A percentile compares a stretch with the other conserved stretches of the same genome.
phyloP scores from a whole-genome alignment of 2,113 vertebrate species.

The Nothoprocta perdicaria region DNA sequence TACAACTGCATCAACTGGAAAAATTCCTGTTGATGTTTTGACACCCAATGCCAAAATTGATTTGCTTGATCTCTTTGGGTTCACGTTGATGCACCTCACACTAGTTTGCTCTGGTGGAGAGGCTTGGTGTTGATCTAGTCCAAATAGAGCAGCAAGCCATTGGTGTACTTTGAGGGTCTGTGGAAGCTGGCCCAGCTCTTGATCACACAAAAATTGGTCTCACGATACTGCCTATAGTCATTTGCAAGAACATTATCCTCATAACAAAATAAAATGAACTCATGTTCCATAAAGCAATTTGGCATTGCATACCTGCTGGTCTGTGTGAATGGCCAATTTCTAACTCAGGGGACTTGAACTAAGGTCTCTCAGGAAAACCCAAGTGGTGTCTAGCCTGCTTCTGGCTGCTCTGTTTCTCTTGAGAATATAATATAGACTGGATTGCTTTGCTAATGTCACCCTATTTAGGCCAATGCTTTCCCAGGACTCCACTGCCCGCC shows the following conservation, averaged over 20 bases:
- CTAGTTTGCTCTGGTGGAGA: neutral
- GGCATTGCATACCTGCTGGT: neutral
- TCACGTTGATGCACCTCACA: neutral
- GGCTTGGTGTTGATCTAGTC: neutral
- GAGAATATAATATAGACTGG: neutral
- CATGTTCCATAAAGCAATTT: neutral
- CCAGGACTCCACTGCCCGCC: neutral
- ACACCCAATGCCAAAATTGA: neutral
- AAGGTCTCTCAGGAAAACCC: neutral
- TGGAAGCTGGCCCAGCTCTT: neutral
- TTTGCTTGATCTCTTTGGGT: neutral
- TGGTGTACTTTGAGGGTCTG: neutral
- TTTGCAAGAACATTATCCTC: neutral
- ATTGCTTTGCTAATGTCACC: neutral
- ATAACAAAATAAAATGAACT: neutral
- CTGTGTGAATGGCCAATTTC: neutral
- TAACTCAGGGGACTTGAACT: neutral
- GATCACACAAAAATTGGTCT: neutral
- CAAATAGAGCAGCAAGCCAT: neutral
- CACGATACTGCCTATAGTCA: neutral
- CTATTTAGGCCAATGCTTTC: neutral
- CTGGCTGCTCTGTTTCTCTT: neutral
- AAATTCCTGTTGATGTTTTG: neutral
- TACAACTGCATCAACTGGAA: neutral
- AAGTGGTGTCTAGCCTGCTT: neutral